Percentiles rank a stretch among this genome's conserved stretches.
phyloP scores from a whole-genome alignment of 2,113 vertebrate genomes.

The Calidris pygmaea region DNA sequence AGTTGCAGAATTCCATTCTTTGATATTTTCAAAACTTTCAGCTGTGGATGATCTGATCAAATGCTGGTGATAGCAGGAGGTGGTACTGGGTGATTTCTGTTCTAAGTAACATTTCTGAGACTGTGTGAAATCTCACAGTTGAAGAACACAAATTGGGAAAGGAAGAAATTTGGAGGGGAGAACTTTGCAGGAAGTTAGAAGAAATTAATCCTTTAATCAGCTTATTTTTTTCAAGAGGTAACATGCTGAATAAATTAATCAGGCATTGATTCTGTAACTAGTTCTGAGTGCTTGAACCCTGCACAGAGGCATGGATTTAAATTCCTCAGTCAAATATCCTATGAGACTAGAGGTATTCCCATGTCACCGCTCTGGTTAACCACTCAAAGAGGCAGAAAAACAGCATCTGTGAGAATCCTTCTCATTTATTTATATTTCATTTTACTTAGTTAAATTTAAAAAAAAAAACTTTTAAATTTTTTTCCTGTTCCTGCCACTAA shows the following conservation, averaged over 20 bases:
- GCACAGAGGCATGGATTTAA: not conserved
- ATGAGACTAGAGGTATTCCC: not conserved
- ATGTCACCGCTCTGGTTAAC: not conserved
- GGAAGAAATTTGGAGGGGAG: not conserved
- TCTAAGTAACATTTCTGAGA: not conserved
- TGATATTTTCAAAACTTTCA: not conserved
- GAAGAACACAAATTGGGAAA: not conserved
- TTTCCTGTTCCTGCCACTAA: not conserved
- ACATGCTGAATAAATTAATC: not conserved
- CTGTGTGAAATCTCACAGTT: not conserved
- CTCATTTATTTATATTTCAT: not conserved
- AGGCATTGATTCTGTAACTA: not conserved
- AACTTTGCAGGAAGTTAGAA: not conserved
- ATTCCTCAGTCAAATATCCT: not conserved
- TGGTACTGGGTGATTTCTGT: not conserved
- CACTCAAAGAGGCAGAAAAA: not conserved
- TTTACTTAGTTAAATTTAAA: not conserved
- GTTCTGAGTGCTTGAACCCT: not conserved
- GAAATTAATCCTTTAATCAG: not conserved
- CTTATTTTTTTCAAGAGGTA: not conserved
- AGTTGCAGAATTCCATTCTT: not conserved
- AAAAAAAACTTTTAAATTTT: too few species aligned
- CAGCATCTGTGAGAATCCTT: not conserved
- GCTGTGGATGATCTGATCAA: fast-evolving
- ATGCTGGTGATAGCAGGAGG: not conserved